Evolutionary conservation across 2,888 invertebrate genomes (phyloP).

Genomic region (Hydraecia micacea): DNA sequence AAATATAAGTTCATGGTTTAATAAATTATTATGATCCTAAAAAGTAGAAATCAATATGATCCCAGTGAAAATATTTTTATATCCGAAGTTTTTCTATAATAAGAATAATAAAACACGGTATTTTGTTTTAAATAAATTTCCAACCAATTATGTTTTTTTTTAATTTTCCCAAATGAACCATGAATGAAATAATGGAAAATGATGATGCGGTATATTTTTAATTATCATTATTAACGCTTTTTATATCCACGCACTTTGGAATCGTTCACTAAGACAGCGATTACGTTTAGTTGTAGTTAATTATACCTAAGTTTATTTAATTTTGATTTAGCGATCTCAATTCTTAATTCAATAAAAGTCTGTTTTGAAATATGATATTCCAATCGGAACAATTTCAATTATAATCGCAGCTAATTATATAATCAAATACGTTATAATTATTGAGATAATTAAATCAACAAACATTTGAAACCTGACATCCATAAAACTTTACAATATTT

Average conservation of each 20-base stretch:
- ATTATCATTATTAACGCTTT: conserved; percentile 69
- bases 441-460: conserved; percentile 65
- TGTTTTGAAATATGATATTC: conserved; percentile 17
- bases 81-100: neutral
- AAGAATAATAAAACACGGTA: neutral
- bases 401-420: conserved; percentile 28
- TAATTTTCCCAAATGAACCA: conserved; percentile 37
- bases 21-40: conserved; percentile 4
- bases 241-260: conserved; percentile 66
- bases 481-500: conserved; percentile 83
- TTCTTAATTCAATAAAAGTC: conserved; percentile 35
- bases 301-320: conserved; percentile 56
- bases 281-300: conserved; percentile 57
- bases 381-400: conserved; percentile 19
- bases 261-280: conserved; percentile 67
- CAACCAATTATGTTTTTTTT: neutral
- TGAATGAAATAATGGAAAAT: conserved; percentile 59
- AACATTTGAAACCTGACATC: conserved; percentile 62
- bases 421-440: conserved; percentile 37
- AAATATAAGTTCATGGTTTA: conserved; percentile 60
- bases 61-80: conserved; percentile 18
- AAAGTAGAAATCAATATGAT: neutral
- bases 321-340: conserved; percentile 66
- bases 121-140: neutral
- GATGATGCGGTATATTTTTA: conserved; percentile 67